Evolutionary conservation across 2,797 vertebrate genomes (phyloP).

Genomic region (Holocentrus rufus): DNA sequence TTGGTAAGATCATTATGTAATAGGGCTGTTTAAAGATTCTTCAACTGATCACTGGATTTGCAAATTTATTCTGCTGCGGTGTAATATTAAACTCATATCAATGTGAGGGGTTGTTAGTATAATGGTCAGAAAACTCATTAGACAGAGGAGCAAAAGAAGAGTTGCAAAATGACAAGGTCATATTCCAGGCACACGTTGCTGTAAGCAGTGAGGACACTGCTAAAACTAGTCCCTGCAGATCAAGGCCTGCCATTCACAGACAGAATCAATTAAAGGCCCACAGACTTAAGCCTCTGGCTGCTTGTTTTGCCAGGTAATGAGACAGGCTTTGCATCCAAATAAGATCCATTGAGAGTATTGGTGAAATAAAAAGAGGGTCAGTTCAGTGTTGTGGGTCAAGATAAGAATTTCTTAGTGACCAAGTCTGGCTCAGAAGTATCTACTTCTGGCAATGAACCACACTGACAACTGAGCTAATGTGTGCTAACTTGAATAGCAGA

Average conservation of each 20-base stretch:
- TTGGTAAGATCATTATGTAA: conserved; percentile 8
- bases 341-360: conserved; percentile 46
- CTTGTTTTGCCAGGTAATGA: conserved; percentile 72
- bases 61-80: conserved; percentile 23
- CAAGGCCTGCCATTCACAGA: conserved; percentile 72
- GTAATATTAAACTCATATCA: conserved; percentile 17
- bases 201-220: conserved; percentile 68
- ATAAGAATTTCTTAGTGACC: neutral
- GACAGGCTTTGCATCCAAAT: conserved; percentile 71
- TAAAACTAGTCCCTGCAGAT: conserved; percentile 69
- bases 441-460: no score
- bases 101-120: conserved; percentile 8
- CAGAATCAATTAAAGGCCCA: conserved; percentile 78
- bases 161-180: conserved; percentile 70
- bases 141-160: conserved; percentile 24
- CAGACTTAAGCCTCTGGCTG: conserved; percentile 69
- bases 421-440: neutral
- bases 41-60: conserved; percentile 1
- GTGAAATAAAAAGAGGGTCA: conserved; percentile 24
- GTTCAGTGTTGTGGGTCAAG: conserved; percentile 2
- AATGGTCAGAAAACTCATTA: conserved; percentile 38
- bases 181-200: conserved; percentile 73
- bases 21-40: neutral
- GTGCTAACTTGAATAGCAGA: conserved; percentile 40
- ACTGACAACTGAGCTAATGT: conserved; percentile 31